Evolutionary conservation across 30 jellyfish, hydroid and myxozoan species (phyloP), one percentile per base, ranked within the genome.

Genomic region (Sanderia malayensis): DNA sequence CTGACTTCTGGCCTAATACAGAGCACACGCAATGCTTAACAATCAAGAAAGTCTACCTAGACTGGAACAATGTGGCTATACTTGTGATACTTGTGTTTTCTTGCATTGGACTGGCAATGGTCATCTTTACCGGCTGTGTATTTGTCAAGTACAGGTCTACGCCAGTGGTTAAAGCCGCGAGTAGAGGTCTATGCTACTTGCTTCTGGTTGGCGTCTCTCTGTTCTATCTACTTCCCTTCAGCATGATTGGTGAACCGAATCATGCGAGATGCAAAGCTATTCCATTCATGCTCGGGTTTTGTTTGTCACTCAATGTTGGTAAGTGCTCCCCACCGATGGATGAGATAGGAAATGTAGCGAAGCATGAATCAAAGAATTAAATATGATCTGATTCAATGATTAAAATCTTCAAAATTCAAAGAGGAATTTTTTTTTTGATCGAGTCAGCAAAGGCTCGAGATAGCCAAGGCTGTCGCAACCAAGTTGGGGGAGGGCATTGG

Each of bases 231-330:
- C n/a, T 89, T 30, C 94, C 97, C 13, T 7, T 89, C 29, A 11
- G 73, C 17, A 20, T 72, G 52, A 31, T 83, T 22, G 80, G 80
- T 24, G 61, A 57, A 53, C 97, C 97, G 1, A 60, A 89, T 20
- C 62, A 45, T 29, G 18, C 67, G 70, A 59, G n/a, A 33, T 89
- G 97, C 62, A 46, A 58, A 20, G 21, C 74, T 25, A 44, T 27
- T 44, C 97, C 97, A 15, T 41, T 62, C 34, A 21, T 62, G 17
- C 33, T 83, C 2, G 97, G 97, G 8, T 33, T 89, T 0, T 66
- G 95, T 28, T 17, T 89, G 49, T 66, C 95, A 24, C 33, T 75
- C 41, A 89, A 89, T 61, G 84, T 83, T 30, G 97, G 97, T 89
- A 60, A 21, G 86, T 64, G 7, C 8, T 41, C 55, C 11, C n/a